phyloP scores from a whole-genome alignment of 2,888 invertebrate genomes.

The Oscheius sp. region DNA sequence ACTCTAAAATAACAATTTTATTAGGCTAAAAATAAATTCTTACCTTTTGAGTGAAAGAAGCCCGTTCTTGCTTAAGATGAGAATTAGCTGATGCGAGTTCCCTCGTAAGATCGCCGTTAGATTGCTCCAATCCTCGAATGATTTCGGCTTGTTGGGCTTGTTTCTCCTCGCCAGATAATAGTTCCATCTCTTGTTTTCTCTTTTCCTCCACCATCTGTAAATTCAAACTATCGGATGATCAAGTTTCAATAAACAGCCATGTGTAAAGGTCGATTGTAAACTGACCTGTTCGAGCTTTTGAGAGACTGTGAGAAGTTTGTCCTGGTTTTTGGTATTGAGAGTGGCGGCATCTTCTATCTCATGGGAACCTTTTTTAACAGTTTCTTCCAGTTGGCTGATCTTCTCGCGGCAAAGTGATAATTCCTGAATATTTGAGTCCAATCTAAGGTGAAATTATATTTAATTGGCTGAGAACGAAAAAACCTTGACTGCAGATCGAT shows the following conservation, averaged over 20 bases:
- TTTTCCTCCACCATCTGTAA: conserved; percentile 43
- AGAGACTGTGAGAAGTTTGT: conserved; percentile 36
- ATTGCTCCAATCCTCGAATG: conserved; percentile 43
- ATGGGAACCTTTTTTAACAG: conserved; percentile 2
- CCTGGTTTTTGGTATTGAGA: conserved; percentile 45
- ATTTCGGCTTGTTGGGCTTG: conserved; percentile 33
- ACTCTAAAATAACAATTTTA: not conserved
- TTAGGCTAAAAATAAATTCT: not conserved
- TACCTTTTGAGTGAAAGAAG: conserved; percentile 37
- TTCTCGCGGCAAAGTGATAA: conserved; percentile 33
- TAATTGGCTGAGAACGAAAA: not conserved
- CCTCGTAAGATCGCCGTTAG: conserved; percentile 51
- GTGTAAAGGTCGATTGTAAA: not conserved
- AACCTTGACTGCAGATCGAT: conserved; percentile 12
- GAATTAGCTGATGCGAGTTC: conserved; percentile 44
- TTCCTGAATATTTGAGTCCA: conserved; percentile 39
- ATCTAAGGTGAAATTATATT: not conserved
- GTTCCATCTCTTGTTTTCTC: conserved; percentile 37
- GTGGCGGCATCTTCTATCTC: conserved; percentile 34
- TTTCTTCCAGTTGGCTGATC: conserved; percentile 33
- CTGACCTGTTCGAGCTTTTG: conserved; percentile 46
- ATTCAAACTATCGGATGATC: not conserved
- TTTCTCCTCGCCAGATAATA: conserved; percentile 43
- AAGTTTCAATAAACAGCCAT: not conserved
- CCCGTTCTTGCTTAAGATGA: conserved; percentile 47